Evolutionary conservation across 2,797 vertebrate genomes (phyloP).

Genomic region (Craterocephalus amniculus): DNA sequence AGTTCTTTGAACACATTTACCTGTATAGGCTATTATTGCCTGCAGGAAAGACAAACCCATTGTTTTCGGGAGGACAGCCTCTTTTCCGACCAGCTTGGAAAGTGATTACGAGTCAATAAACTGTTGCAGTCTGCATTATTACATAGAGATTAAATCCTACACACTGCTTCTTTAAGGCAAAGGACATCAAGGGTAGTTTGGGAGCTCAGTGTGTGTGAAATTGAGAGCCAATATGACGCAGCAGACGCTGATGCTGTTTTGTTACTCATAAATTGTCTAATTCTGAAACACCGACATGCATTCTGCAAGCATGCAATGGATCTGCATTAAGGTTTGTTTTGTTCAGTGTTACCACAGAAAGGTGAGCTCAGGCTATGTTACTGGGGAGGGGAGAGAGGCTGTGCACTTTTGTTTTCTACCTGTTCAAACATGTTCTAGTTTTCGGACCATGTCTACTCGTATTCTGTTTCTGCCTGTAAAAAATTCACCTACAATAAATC

Average conservation of each 20-base stretch:
- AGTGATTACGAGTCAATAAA: not conserved
- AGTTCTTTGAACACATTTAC: not conserved
- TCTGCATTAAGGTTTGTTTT: not conserved
- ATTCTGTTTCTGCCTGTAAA: conserved; percentile 33
- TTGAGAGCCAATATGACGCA: not conserved
- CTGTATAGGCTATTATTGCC: not conserved
- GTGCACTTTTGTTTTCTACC: not conserved
- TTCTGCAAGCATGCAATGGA: not conserved
- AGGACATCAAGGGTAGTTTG: not conserved
- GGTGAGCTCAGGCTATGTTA: not conserved
- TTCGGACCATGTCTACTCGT: conserved; percentile 1
- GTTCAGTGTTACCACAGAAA: not conserved
- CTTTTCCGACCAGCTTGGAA: not conserved
- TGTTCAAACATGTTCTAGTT: conserved; percentile 16
- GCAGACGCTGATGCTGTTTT: not conserved
- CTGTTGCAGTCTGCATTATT: not conserved
- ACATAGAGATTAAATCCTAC: not conserved
- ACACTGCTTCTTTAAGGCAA: not conserved
- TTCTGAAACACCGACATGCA: not conserved
- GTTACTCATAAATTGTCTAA: not conserved
- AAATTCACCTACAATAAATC: conserved; percentile 25
- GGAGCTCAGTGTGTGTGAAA: not conserved
- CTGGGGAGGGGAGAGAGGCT: too few species aligned
- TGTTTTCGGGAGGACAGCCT: not conserved
- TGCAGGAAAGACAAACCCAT: not conserved